Evolutionary conservation across 2,113 vertebrate species (phyloP), one percentile per base, ranked within the genome.

Genomic region (Montifringilla adamsi): DNA sequence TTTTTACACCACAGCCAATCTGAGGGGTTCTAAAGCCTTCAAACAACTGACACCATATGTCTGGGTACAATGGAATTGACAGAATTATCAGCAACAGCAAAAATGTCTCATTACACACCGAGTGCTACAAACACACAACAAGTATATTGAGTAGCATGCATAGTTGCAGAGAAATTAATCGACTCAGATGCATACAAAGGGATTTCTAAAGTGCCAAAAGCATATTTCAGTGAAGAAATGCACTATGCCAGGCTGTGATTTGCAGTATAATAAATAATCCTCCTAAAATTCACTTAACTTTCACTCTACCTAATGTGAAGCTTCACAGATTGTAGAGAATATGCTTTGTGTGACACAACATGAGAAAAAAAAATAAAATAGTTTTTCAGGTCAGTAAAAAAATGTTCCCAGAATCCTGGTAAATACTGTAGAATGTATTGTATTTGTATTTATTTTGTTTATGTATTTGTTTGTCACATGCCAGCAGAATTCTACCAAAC

Each of bases 211-310:
- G 85, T 84, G 83, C 72, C 90, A 92, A 90, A 95, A 96, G 72
- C 79, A 90, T 95, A 92, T 89, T 96, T 94, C 63, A 37, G 19
- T 52, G 52, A 90, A 94, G 76, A 95, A 94, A 90, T 81, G 41
- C 69, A 72, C 73, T 90, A 47, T 87, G n/a, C 68, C 64, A 81
- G 87, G 64, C 76, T 92, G 76, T 87, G 90, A 93, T 93, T 93
- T 95, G 60, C 72, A 96, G 87, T 95, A 88, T 90, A 96, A 95
- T 95, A 96, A 94, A 96, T 96, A 97, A 94, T 93, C 75, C 68
- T 90, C 80, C 93, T 89, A 94, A 97, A 96, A 96, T 93, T 96
- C 93, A 94, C 75, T 94, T 95, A 96, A 91, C 72, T 94, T 95
- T 88, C 82, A 52, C 56, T 92, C 75, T 84, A 59, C 56, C 88